Evolutionary conservation across 2,888 invertebrate species (phyloP).

Genomic region (Willowsia nigromaculata): DNA sequence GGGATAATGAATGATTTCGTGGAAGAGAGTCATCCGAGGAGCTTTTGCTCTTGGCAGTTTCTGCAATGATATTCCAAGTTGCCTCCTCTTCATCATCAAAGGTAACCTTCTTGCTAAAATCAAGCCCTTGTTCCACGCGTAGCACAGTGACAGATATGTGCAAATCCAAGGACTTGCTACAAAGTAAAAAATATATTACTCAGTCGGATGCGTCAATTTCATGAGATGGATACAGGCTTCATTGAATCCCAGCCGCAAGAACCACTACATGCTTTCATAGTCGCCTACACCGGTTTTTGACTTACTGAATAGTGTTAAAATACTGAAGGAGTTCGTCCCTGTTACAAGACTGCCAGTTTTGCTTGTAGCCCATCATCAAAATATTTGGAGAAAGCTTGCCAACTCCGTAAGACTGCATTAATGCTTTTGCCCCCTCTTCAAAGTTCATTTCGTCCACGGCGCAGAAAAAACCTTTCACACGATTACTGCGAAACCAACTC

Average conservation of each 20-base stretch:
- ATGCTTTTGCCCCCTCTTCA: slow-evolving; percentile 77
- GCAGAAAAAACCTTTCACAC: slow-evolving; percentile 83
- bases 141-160: slow-evolving; percentile 94
- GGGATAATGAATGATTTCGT: slow-evolving; percentile 77
- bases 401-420: slow-evolving; percentile 82
- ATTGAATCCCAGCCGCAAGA: no score
- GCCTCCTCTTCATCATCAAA: slow-evolving; percentile 78
- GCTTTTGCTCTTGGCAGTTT: slow-evolving; percentile 73
- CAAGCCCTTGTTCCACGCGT: slow-evolving; percentile 91
- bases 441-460: slow-evolving; percentile 79
- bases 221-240: no score
- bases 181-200: slow-evolving; percentile 66
- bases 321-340: slow-evolving; percentile 82
- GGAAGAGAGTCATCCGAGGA: slow-evolving; percentile 76
- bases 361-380: slow-evolving; percentile 83
- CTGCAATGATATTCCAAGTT: slow-evolving; percentile 59
- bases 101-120: slow-evolving; percentile 83
- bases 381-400: slow-evolving; percentile 81
- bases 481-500: slow-evolving; percentile 82
- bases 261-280: not conserved
- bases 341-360: slow-evolving; percentile 82
- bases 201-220: no score
- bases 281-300: not conserved
- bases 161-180: slow-evolving; percentile 93
- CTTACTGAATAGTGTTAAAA: slow-evolving; percentile 83